A percentile compares a stretch with the other conserved stretches of the same genome.
phyloP scores from a whole-genome alignment of 2,888 invertebrate genomes.

The Ochropacha duplaris region DNA sequence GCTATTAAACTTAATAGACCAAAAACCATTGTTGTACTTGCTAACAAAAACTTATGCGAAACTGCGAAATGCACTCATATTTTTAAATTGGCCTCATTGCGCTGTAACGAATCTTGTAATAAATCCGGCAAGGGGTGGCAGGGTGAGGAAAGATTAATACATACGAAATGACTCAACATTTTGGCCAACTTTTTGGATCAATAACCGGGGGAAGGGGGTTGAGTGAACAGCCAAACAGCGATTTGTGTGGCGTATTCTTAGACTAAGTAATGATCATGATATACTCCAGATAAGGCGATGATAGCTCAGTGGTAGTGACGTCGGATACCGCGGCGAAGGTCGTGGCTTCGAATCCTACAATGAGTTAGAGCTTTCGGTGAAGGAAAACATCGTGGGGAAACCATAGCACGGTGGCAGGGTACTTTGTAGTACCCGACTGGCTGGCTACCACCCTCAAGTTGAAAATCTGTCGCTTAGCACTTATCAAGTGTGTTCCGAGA shows the following conservation, averaged over 20 bases:
- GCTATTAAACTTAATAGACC: conserved; percentile 49
- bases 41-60: conserved; percentile 48
- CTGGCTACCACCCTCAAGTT: no score
- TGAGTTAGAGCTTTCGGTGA: no score
- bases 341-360: no score
- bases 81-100: conserved; percentile 52
- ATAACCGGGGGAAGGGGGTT: conserved; percentile 30
- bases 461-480: no score
- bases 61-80: conserved; percentile 42
- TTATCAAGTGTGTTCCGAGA: no score
- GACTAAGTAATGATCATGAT: neutral
- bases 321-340: no score
- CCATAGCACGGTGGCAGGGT: no score
- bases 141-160: conserved; percentile 59
- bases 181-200: conserved; percentile 47
- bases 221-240: conserved; percentile 23
- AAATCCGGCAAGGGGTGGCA: conserved; percentile 50
- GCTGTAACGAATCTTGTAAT: conserved; percentile 60
- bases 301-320: no score
- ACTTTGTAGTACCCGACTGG: no score
- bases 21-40: conserved; percentile 45
- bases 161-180: conserved; percentile 57
- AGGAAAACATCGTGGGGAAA: no score
- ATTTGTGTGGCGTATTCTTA: neutral
- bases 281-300: no score